Base-by-base conservation (phyloP, 2,888 invertebrate genomes). In the Platynereis dumerilii region DNA sequence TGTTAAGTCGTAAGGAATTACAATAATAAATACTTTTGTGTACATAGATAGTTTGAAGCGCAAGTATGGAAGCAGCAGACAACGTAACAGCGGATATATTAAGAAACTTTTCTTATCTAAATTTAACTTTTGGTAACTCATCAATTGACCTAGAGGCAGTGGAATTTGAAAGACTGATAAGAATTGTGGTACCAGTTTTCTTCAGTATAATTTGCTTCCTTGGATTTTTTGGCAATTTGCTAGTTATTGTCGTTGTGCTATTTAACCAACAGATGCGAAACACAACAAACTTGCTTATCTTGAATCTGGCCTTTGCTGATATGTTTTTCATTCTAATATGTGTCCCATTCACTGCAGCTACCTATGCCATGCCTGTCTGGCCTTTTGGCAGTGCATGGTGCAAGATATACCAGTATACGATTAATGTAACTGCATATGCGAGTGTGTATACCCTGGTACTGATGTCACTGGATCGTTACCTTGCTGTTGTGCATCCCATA, bases 401-500 rank as follows among this genome's bases (percentile, higher is more conserved):
- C 86, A 92, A 92, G 85, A 89, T 91, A 26, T 92, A 94, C 15
- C 94, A 95, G 83, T 96, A 95, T 81, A 89, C 94, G 80, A 92
- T 93, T 72, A 92, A 93, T 66, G 94, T 94, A 45, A 94, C 94
- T 27, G 95, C 94, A 29, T 95, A 94, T 80, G 93, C 93, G 64
- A 94, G 94, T 76, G 94, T 96, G 3, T 96, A 95, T 85, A 96
- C 95, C 0, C 86, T 96, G 57, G 94, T 96, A 0, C 88, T 96
- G 70, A 96, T 96, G 95, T 94, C 94, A 5, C 85, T 95, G 65
- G 96, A 96, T 84, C 81, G 89, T 71, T 96, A 93, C 82, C 88
- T 96, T 84, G 96, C 96, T 34, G 96, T 96, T 1, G 95, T 95
- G 1, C 93, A 94, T 83, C 95, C 96, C 2, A 92, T 96, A 72